Base-by-base conservation (phyloP, 2,888 invertebrate genomes). In the Lasius fuliginosus region DNA sequence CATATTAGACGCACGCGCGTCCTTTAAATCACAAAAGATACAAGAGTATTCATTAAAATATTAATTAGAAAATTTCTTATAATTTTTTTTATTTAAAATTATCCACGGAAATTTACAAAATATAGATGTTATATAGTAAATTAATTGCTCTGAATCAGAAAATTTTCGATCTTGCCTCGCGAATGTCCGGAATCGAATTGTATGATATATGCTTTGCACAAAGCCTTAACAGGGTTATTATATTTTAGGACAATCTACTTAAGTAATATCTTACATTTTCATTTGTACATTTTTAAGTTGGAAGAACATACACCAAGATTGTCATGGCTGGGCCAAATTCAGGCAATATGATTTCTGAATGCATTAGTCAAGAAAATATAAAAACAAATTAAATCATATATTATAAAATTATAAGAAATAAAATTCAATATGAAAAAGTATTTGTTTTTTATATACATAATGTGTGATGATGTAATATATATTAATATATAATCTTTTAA, bases 261-360 rank as follows among this genome's bases (percentile, higher is more conserved):
- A 62, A 33, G 6, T 69, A 33, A 73, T 58, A 73, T 46, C 30
- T 75, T 46, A 33, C 23, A 49, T 49, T 75, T 64, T 75, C 15
- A 36, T 30, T 69, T 79, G 62, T 71, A 23, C 8, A 73, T 60
- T 62, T n/a, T 40, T 27, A 64, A 82, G 36, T 67, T 88, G 89
- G 88, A 89, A 89, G 90, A 89, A 82, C 77, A 46, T 81, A 83
- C 67, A 84, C 8, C 30, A 79, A 85, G 84, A 86, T 86, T 71
- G 77, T 88, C 86, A 40, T 84, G 84, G 42, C 27, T 40, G 30
- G 18, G 1, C 69, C 12, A 40, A 6, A n/a, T 60, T 71, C 15
- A 62, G 15, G 33, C 15, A 58, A 49, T 49, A 60, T 15, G 8
- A 12, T 40, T 68, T 68, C 15, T 56, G n/a, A 40, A 56, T 18